Evolutionary conservation across 2,888 invertebrate genomes (phyloP), one percentile per base, ranked within the genome.

Genomic region (Eristalinus sepulchralis): DNA sequence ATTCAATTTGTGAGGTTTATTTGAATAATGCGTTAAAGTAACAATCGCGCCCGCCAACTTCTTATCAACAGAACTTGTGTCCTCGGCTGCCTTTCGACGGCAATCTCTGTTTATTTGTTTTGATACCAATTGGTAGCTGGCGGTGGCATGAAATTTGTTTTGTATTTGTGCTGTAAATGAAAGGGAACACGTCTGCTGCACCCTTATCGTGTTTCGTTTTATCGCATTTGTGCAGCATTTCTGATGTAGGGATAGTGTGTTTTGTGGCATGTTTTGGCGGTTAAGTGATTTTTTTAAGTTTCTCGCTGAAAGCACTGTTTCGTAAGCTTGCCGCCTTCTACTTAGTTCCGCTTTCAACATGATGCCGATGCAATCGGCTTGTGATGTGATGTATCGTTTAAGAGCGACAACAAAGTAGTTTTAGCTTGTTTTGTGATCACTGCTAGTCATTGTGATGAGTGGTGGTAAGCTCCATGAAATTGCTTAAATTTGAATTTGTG

Each of bases 31-130:
- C 47, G 6, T 6, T 47, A 17, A 47, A 47, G 17, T 47, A 47
- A 47, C 47, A 47, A 17, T 47, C 47, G 47, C 17, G 47, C 47
- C 39, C 17, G 47, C 47, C 8, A 1, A 5, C 1, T 47, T 4
- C 17, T 47, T 47, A 47, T 47, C 47, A 47, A 17, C 47, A 8
- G 47, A 47, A 5, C 17, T 17, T 17, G 47, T 47, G 47, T 47
- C 8, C 17, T 47, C 9, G 34, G 10, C 34, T 47, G 47, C 1
- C n/a, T 47, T 47, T 17, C 9, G 47, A 17, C 6, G 8, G 47
- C 47, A 47, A 17, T 62, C 62, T 13, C 22, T 11, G 57, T 81
- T 81, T 85, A 72, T 85, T 81, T 85, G 77, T 82, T 78, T 78
- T 55, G 20, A n/a, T 11, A 39, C 36, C 70, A 66, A 75, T 59